Percentiles rank a stretch among this genome's conserved stretches.
These are phyloP conservation scores for Catagonus wagneri DNA, from an alignment of 2,113 vertebrate species.

Conservation along the genomic window DNA sequence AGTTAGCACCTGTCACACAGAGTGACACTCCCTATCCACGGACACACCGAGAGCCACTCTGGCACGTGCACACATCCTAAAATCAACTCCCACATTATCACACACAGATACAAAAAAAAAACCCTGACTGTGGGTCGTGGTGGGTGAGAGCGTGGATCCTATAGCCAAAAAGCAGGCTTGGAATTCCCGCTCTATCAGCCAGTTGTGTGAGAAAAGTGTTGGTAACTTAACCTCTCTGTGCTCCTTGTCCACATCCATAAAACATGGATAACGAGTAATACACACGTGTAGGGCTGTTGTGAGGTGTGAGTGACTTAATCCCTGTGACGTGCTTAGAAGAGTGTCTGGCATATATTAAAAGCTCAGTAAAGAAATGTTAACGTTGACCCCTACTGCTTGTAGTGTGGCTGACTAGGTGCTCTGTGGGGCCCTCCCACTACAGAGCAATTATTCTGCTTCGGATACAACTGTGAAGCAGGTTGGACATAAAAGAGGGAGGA, in stretches of 20 bases:
- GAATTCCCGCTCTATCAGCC: neutral
- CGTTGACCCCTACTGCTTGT: neutral
- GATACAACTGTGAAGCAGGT: neutral
- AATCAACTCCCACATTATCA: slow-evolving; percentile 44
- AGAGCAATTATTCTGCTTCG: neutral
- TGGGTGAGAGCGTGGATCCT: neutral
- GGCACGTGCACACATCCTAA: slow-evolving; percentile 67
- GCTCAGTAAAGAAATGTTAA: neutral
- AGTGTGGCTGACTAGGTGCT: neutral
- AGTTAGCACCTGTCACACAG: neutral
- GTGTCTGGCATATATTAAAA: neutral
- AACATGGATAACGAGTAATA: neutral
- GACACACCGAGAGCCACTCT: neutral
- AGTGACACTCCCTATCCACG: neutral
- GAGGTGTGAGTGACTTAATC: neutral
- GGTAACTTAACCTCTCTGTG: neutral
- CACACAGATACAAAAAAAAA: neutral
- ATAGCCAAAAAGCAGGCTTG: neutral
- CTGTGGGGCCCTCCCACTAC: neutral
- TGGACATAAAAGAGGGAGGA: neutral
- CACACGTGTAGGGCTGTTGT: neutral
- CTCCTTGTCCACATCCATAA: neutral
- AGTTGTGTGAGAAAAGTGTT: neutral
- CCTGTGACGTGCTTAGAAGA: neutral
- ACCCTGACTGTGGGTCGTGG: rapidly evolving